Percentiles rank a stretch among this genome's conserved stretches.
Conservation (phyloP, 2,888 invertebrate genomes). For the Andrena dorsata region DNA sequence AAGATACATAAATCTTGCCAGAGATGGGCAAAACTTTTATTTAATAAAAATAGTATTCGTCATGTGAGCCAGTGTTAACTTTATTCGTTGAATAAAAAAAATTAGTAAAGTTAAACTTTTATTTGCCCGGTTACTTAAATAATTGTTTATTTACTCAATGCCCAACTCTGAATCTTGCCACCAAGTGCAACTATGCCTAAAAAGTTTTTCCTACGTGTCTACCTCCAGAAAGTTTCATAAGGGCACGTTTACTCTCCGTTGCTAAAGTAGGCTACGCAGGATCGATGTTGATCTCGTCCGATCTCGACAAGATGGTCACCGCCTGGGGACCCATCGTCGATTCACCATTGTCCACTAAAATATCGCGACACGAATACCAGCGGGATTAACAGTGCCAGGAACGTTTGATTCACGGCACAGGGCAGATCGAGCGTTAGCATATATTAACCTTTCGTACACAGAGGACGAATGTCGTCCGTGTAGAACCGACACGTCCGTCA, state of each 20-base stretch:
- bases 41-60: too few relatives aligned
- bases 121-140: too few relatives aligned
- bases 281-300: constrained; percentile 19
- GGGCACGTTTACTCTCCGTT: neutral
- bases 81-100: too few relatives aligned
- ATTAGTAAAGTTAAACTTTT: too few relatives aligned
- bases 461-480: constrained; percentile 4
- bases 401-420: constrained; percentile 64
- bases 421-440: constrained; percentile 68
- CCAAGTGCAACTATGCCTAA: too few relatives aligned
- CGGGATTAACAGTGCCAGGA: constrained; percentile 59
- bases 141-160: too few relatives aligned
- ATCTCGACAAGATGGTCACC: constrained; percentile 10
- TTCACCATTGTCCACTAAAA: constrained; percentile 72
- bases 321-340: constrained; percentile 21
- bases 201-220: too few relatives aligned
- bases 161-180: too few relatives aligned
- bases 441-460: constrained; percentile 72
- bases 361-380: constrained; percentile 72
- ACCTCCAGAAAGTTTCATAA: too few relatives aligned
- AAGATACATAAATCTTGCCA: too few relatives aligned
- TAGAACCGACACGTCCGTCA: constrained; percentile 49
- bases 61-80: too few relatives aligned
- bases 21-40: too few relatives aligned
- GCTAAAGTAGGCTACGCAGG: neutral